A percentile compares a stretch with the other conserved stretches of the same genome.
phyloP scores from a whole-genome alignment of 1,140 invertebrate genomes.

The Drosophila willistoni region DNA sequence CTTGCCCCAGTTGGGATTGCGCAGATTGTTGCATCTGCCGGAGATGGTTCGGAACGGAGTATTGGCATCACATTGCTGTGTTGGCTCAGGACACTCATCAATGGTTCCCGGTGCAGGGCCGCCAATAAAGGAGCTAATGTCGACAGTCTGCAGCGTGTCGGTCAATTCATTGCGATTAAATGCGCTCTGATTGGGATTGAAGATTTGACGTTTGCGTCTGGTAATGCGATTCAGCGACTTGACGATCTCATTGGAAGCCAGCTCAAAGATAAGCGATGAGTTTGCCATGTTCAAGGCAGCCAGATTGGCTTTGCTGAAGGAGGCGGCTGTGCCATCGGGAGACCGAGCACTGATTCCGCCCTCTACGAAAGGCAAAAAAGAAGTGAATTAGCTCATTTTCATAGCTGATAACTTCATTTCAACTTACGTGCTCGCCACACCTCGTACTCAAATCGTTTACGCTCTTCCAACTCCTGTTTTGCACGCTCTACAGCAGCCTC shows the following conservation, averaged over 20 bases:
- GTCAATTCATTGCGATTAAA: constrained; percentile 88
- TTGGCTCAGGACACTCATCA: constrained; percentile 86
- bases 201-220: constrained; percentile 88
- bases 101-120: constrained; percentile 80
- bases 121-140: constrained; percentile 86
- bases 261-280: constrained; percentile 93
- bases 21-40: constrained; percentile 96
- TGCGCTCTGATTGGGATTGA: constrained; percentile 87
- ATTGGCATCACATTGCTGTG: constrained; percentile 90
- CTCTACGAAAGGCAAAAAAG: constrained; percentile 83
- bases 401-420: no score
- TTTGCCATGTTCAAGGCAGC: constrained; percentile 92
- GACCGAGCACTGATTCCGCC: constrained; percentile 92
- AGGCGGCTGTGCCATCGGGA: constrained; percentile 92
- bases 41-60: constrained; percentile 92
- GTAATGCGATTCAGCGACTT: constrained; percentile 86
- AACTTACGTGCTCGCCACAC: constrained; percentile 85
- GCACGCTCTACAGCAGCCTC: constrained; percentile 89
- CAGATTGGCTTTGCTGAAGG: constrained; percentile 93
- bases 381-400: background rate
- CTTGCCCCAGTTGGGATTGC: constrained; percentile 93
- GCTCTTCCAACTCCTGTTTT: constrained; percentile 88
- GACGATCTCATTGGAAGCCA: constrained; percentile 92
- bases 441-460: constrained; percentile 90
- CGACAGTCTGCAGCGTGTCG: constrained; percentile 89